These are phyloP conservation scores for Elysia chlorotica DNA, from an alignment of 1,140 invertebrate species.

Conservation along the genomic window DNA sequence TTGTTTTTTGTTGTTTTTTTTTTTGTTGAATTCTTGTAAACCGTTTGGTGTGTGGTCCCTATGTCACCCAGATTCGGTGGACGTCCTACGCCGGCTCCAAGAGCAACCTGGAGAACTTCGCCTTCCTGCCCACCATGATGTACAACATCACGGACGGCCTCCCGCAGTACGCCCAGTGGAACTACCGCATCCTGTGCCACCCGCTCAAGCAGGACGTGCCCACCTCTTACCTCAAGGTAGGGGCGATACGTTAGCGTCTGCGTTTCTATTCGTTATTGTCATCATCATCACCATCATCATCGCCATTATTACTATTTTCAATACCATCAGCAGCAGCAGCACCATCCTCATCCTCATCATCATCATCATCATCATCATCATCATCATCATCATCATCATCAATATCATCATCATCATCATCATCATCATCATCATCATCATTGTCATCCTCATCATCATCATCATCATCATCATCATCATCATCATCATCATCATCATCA, in stretches of 20 bases:
- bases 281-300: too few relatives aligned
- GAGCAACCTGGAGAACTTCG: slow-evolving; percentile 35
- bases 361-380: slow-evolving; percentile 25
- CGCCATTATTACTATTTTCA: too few relatives aligned
- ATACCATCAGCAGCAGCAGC: too few relatives aligned
- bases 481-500: not conserved
- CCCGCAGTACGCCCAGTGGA: slow-evolving; percentile 45
- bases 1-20: too few relatives aligned
- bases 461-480: not conserved
- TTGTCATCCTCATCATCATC: not conserved
- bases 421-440: not conserved
- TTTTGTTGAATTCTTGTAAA: too few relatives aligned
- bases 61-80: slow-evolving; percentile 17
- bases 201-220: slow-evolving; percentile 30
- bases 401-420: slow-evolving; percentile 15
- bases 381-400: slow-evolving; percentile 25
- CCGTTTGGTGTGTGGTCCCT: too few relatives aligned
- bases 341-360: too few relatives aligned
- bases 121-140: slow-evolving; percentile 38
- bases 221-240: too few relatives aligned
- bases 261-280: too few relatives aligned
- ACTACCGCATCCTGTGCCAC: slow-evolving; percentile 52
- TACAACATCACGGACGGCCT: slow-evolving; percentile 30
- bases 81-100: slow-evolving; percentile 39
- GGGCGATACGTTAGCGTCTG: too few relatives aligned